Percentiles rank a stretch among this genome's conserved stretches.
phyloP scores from a whole-genome alignment of 1,140 invertebrate species.

The Bombus superbus region DNA sequence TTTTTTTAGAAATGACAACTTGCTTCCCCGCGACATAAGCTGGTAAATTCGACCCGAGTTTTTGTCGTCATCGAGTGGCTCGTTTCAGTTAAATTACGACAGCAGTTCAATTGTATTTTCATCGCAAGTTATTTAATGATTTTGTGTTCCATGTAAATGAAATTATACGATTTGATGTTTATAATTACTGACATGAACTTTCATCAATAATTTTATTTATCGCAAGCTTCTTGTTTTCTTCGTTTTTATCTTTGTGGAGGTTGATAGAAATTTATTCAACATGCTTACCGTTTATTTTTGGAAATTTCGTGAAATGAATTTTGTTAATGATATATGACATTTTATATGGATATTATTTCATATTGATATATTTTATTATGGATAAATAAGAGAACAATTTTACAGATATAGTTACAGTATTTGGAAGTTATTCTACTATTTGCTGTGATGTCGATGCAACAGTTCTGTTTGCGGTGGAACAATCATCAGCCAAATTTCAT shows the following conservation, averaged over 20 bases:
- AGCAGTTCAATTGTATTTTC: background rate
- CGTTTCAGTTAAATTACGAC: background rate
- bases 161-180: background rate
- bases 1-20: constrained; percentile 17
- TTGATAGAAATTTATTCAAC: background rate
- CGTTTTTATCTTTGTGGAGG: background rate
- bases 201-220: background rate
- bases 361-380: background rate
- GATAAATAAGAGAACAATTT: background rate
- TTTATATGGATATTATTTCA: too few relatives aligned
- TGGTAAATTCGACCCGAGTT: background rate
- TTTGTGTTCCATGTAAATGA: background rate
- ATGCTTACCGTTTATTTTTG: background rate
- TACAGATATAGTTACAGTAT: constrained; percentile 29
- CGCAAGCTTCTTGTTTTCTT: background rate
- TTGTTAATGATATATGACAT: background rate
- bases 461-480: constrained; percentile 94
- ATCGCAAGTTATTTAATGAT: background rate
- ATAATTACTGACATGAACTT: background rate
- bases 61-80: background rate
- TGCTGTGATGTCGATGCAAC: constrained; percentile 88
- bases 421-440: background rate
- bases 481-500: constrained; percentile 95
- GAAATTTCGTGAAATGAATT: background rate
- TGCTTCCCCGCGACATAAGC: background rate